Evolutionary conservation across 2,888 invertebrate species (phyloP), one percentile per base, ranked within the genome.

Genomic region (Helobdella robusta): DNA sequence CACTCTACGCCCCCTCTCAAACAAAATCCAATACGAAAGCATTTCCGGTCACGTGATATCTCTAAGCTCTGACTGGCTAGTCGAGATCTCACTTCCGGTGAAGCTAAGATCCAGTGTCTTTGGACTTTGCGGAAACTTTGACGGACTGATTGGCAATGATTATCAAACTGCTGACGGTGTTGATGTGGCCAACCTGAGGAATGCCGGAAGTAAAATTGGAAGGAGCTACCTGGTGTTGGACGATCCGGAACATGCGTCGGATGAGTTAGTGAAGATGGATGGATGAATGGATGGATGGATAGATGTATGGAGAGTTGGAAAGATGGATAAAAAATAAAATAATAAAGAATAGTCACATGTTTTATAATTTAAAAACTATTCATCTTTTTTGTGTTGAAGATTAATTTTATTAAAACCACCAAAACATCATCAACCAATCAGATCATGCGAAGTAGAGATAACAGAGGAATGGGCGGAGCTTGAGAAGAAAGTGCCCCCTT

Each of bases 61-160:
- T 34, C 36, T 59, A 18, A 36, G 23, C 20, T 23, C 23, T 6
- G 23, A 23, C 11, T 59, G 35, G 35, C 6, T 59, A 5, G 34
- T 18, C 4, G n/a, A 59, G n/a, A 23, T 59, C 6, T 25, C 34
- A 18, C 30, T 59, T 25, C 23, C 59, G 4, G 36, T 23, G 3
- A 8, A 59, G 3, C 35, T 35, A 15, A 5, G 36, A 35, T n/a
- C 25, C 30, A 23, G 20, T 23, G 20, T 4, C 36, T 15, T n/a
- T n/a, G 59, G 59, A 5, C 36, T 34, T 20, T 59, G 59, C 20
- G 59, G 59, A 5, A 59, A 59, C 36, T 59, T 59, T 35, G 59
- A 59, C 20, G 59, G 59, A 6, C 11, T 11, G 11, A 20, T 34
- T 6, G 59, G 5, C 6, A 59, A 59, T 36, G 59, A 59, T 28